A percentile compares a stretch with the other conserved stretches of the same genome.
phyloP scores from a whole-genome alignment of 2,888 invertebrate genomes.

The Pyrochroa serraticornis region DNA sequence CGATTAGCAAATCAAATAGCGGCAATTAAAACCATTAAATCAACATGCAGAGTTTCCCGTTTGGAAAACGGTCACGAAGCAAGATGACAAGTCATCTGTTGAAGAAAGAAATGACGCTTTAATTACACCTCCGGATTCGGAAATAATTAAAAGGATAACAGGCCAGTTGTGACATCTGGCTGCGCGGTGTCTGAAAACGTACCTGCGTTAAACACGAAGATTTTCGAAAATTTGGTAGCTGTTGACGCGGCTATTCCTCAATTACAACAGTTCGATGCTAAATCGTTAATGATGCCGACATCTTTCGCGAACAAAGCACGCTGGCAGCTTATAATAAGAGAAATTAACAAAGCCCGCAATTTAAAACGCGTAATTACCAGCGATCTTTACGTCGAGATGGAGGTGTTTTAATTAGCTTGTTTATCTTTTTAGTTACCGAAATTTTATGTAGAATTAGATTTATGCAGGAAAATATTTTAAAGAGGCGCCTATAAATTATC shows the following conservation, averaged over 20 bases:
- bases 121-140: constrained; percentile 21
- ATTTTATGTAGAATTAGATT: constrained; percentile 16
- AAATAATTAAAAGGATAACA: constrained; percentile 19
- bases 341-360: no score
- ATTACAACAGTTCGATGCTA: no score
- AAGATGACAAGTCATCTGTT: neutral
- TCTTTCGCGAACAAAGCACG: no score
- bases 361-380: no score
- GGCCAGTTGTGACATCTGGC: constrained; percentile 4
- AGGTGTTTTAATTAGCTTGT: constrained; percentile 2
- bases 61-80: constrained; percentile 27
- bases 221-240: no score
- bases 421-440: constrained; percentile 4
- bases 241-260: no score
- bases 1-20: constrained; percentile 47
- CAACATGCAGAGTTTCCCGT: constrained; percentile 40
- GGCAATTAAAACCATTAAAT: constrained; percentile 43
- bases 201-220: constrained; percentile 3
- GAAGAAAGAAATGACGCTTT: constrained; percentile 9
- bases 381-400: no score
- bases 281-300: no score
- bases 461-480: constrained; percentile 19
- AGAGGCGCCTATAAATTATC: constrained; percentile 19
- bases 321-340: no score
- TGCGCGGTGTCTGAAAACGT: no score